Evolutionary conservation across 2,113 vertebrate species (phyloP), one percentile per base, ranked within the genome.

Genomic region (Maylandia zebra): DNA sequence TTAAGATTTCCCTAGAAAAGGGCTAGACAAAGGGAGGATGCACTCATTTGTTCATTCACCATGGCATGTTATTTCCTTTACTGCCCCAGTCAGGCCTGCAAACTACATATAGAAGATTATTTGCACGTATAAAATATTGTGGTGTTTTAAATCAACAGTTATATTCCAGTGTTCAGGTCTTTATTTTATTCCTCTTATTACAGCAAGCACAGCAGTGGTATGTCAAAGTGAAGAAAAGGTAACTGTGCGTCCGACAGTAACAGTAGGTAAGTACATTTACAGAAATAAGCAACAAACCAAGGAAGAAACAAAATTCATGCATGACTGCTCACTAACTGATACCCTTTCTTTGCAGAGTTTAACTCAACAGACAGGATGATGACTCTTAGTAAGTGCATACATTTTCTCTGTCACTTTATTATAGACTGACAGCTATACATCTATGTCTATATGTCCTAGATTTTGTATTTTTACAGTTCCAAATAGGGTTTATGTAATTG

Each of bases 11-110:
- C 59, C 38, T 13, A 9, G 41, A 84, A 45, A 61, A 56, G 45
- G 24, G 22, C 38, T 32, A 85, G 71, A 96, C 93, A 95, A 95
- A 93, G 89, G 74, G 86, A 94, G 94, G 94, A 95, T 95, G 69
- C 82, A 64, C 34, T 88, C 81, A 83, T 76, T 78, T 86, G 22
- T 57, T 76, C n/a, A 81, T 78, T 89, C 34, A 50, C 59, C 17
- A 32, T 5, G 36, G 36, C 38, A 50, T 69, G 43, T 85, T 82
- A 48, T 91, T 92, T 91, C 84, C 87, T 83, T 79, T 61, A 66
- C 82, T 27, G 52, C 71, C 7, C 34, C 19, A 50, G 55, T 38
- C 45, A 38, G 34, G 10, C 6, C 2, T 50, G 27, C 17, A n/a
- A 76, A 59, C n/a, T 3, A 3, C 4, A 22, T 11, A 32, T 56